Evolutionary conservation across 1,140 invertebrate species (phyloP).

Genomic region (Ephestia elutella): DNA sequence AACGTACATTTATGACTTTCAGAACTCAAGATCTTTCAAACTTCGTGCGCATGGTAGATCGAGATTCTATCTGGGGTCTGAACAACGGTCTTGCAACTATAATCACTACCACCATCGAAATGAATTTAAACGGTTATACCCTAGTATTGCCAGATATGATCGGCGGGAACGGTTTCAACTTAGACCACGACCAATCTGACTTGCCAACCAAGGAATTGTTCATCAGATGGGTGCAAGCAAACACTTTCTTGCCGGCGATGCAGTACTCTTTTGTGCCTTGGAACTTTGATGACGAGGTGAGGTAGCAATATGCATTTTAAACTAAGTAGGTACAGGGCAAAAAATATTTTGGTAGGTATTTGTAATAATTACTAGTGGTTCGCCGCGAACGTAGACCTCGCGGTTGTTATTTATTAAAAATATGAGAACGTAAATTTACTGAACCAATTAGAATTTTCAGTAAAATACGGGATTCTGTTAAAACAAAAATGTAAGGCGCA

Average conservation of each 20-base stretch:
- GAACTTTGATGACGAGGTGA: constrained; percentile 84
- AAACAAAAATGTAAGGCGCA: too few relatives aligned
- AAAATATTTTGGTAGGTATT: too few relatives aligned
- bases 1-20: constrained; percentile 16
- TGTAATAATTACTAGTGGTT: too few relatives aligned
- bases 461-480: too few relatives aligned
- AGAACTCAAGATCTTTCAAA: constrained; percentile 85
- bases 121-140: constrained; percentile 90
- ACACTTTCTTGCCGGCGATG: constrained; percentile 88
- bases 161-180: constrained; percentile 88
- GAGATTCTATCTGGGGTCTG: constrained; percentile 85
- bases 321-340: too few relatives aligned
- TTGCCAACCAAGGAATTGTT: constrained; percentile 86
- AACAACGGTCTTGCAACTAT: constrained; percentile 86
- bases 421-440: too few relatives aligned
- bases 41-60: constrained; percentile 93
- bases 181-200: constrained; percentile 63
- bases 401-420: too few relatives aligned
- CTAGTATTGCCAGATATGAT: constrained; percentile 95
- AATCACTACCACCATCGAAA: constrained; percentile 86
- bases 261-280: constrained; percentile 93
- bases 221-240: constrained; percentile 91
- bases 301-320: not conserved
- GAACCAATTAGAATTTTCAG: too few relatives aligned
- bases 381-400: too few relatives aligned